Evolutionary conservation across 2,797 vertebrate genomes (phyloP).

Genomic region (Garrulus glandarius): DNA sequence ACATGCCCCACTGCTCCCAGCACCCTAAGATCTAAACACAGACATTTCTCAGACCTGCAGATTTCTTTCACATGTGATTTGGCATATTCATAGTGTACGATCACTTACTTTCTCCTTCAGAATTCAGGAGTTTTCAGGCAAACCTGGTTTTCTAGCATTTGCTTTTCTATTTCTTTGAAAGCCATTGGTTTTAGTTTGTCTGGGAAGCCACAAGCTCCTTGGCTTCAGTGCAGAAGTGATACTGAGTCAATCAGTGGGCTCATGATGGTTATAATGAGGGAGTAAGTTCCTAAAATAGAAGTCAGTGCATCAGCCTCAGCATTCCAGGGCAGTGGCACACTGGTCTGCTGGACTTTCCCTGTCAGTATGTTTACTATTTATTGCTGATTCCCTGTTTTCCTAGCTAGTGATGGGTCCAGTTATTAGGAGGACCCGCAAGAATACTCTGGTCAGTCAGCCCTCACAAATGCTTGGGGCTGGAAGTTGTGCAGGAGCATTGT

Average conservation of each 20-base stretch:
- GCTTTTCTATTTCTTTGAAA: background rate
- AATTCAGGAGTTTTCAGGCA: background rate
- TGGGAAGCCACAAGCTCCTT: conserved; percentile 10
- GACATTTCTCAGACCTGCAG: background rate
- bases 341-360: background rate
- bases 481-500: background rate
- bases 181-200: background rate
- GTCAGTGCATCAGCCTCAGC: background rate
- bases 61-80: conserved; percentile 9
- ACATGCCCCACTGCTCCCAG: conserved; percentile 1
- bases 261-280: background rate
- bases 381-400: background rate
- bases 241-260: background rate
- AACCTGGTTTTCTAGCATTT: background rate
- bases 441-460: background rate
- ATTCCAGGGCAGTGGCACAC: background rate
- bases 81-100: background rate
- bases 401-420: background rate
- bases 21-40: background rate
- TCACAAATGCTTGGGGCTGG: background rate
- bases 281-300: background rate
- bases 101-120: background rate
- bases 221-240: background rate
- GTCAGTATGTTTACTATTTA: background rate
- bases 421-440: background rate